phyloP scores from a whole-genome alignment of 2,888 invertebrate species.

The Clivina fossor region DNA sequence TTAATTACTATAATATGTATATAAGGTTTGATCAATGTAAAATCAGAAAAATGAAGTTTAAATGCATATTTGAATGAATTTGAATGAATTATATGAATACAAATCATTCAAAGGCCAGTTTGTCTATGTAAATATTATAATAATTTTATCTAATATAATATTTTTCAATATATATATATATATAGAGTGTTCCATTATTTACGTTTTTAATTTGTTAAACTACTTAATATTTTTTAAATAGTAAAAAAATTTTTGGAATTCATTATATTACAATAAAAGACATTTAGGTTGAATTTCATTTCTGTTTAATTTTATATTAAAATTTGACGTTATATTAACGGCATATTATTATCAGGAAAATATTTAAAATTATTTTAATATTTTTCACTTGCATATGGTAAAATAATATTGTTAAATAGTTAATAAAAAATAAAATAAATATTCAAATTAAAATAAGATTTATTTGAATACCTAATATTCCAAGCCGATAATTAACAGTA shows the following conservation, averaged over 20 bases:
- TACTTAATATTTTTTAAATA: too few relatives aligned
- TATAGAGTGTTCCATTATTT: too few relatives aligned
- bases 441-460: too few relatives aligned
- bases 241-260: too few relatives aligned
- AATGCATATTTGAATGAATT: neutral
- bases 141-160: too few relatives aligned
- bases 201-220: too few relatives aligned
- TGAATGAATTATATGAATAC: neutral
- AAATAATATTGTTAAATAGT: too few relatives aligned
- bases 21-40: neutral
- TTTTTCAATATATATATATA: too few relatives aligned
- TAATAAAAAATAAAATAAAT: neutral
- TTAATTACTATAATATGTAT: neutral
- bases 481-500: slow-evolving; percentile 27
- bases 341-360: neutral
- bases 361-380: neutral
- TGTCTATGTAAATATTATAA: too few relatives aligned
- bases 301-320: neutral
- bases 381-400: too few relatives aligned
- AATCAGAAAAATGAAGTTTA: neutral
- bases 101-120: neutral
- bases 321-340: neutral
- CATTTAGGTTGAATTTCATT: neutral
- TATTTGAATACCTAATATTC: slow-evolving; percentile 13
- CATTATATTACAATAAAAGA: too few relatives aligned